Base-by-base conservation (phyloP, 2,797 vertebrate genomes). In the Pantherophis alleghaniensis region DNA sequence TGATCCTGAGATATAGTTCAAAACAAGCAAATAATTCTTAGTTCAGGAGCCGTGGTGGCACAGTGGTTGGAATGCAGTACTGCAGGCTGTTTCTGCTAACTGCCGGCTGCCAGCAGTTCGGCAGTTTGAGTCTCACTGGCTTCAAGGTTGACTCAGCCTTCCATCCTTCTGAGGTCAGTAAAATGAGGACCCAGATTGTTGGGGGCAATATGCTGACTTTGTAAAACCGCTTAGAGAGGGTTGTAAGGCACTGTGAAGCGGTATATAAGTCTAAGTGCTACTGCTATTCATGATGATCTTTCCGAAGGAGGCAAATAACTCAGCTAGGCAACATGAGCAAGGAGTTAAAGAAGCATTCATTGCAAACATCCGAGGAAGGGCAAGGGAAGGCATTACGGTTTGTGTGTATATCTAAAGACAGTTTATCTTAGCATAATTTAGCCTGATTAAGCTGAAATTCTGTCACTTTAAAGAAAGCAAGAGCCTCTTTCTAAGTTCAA, bases 401-500 rank as follows among this genome's bases (percentile, higher is more conserved):
- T 61, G 28, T 42, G 24, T 53, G 42, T 55, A 37, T 22, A 11
- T 28, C 61, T 26, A 63, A 90, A 56, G 47, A 90, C 2, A 69
- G 18, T 56, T 90, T 32, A 32, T 32, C 32, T 32, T 63, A 63
- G 10, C 4, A 63, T 13, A 28, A 63, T 4, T 28, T 63, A 63
- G 26, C 61, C 61, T 5, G 61, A 63, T 63, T 63, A 13, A 26
- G 61, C 24, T 60, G 0, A 12, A 92, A 92, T 89, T 26, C 24
- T 95, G 90, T 26, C 88, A 88, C 51, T 89, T 88, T 94, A 53
- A 94, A 94, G 60, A 26, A 7, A 26, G 3, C 0, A 24, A 90
- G 86, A 24, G 32, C 12, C 22, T 37, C 22, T 60, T 60, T 42
- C 57, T 12, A 59, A 60, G 22, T 60, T 60, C 20, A 24, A 47